phyloP scores from a whole-genome alignment of 2,888 invertebrate species.

The Octodonta nipae region DNA sequence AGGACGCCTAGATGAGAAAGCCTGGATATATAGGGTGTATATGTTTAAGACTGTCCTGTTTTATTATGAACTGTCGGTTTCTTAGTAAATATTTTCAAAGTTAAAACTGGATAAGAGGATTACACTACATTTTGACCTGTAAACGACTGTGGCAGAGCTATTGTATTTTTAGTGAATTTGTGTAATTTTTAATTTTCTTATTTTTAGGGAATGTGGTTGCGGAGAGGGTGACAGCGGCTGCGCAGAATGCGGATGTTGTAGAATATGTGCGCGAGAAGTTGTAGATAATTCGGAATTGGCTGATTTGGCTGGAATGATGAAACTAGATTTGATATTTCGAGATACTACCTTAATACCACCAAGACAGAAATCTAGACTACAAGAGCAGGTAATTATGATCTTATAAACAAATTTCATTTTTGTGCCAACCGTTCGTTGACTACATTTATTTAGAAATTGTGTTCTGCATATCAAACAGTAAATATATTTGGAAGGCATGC shows the following conservation, averaged over 20 bases:
- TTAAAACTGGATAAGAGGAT: no score
- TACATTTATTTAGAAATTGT: not conserved
- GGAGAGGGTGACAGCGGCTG: slow-evolving; percentile 93
- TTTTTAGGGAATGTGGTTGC: slow-evolving; percentile 75
- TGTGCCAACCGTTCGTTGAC: not conserved
- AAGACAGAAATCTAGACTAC: slow-evolving; percentile 42
- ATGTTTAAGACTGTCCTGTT: no score
- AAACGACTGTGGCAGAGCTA: no score
- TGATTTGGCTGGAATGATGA: slow-evolving; percentile 43
- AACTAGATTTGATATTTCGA: slow-evolving; percentile 41
- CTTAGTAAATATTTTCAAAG: no score
- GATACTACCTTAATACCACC: slow-evolving; percentile 34
- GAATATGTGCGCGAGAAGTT: slow-evolving; percentile 66
- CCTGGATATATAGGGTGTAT: no score
- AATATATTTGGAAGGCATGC: no score
- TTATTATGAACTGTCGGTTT: no score
- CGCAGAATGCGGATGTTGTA: slow-evolving; percentile 81
- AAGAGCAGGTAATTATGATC: slow-evolving; percentile 37
- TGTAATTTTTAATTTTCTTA: not conserved
- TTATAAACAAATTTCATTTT: not conserved
- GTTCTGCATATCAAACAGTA: not conserved
- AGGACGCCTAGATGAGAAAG: no score
- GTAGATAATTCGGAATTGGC: slow-evolving; percentile 43
- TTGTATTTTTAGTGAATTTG: no score
- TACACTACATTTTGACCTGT: no score